Evolutionary conservation across 1,140 invertebrate species (phyloP), one percentile per base, ranked within the genome.

Genomic region (Hypothenemus hampei): DNA sequence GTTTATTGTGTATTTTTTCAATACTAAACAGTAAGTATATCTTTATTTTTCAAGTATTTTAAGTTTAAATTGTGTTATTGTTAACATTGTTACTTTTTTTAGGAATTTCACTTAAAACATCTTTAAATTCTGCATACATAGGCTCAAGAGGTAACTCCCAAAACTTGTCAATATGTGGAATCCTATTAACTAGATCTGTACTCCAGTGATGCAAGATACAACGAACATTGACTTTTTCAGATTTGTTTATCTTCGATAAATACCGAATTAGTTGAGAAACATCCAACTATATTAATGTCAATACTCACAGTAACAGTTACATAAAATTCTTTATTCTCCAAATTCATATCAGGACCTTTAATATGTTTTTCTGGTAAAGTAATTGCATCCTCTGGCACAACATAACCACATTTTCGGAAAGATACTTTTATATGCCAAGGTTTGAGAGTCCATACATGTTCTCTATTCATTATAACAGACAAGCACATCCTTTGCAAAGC

Each of bases 311-410:
- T 91, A 5, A 95, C 75, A 43, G 75, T 86, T 5, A 90, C 77
- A 65, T 76, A 81, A 74, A 95, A 94, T 65, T 89, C 82, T 71
- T 91, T 92, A 15, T 78, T 78, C 71, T 94, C 80, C 29, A 85
- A 72, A 31, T 77, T 73, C 21, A 89, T 65, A 73, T 94, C 81
- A 1, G 91, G 91, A 0, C 91, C 91, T 53, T 73, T 75, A 49
- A 94, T 92, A 44, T 76, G 65, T 54, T 79, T 75, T 24, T 80
- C 70, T 3, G 90, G 91, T 69, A 95, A 69, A 45, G 78, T 79
- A 47, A 95, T 89, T 18, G 82, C 77, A 59, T 86, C 69, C 41
- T 89, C 84, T 1, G 79, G 76, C 10, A 88, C 81, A 36, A 79
- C 63, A 63, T 83, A 79, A 2, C 82, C 82, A 57, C 74, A 73